phyloP scores from a whole-genome alignment of 1,140 invertebrate species.

The Archivesica marissinica region DNA sequence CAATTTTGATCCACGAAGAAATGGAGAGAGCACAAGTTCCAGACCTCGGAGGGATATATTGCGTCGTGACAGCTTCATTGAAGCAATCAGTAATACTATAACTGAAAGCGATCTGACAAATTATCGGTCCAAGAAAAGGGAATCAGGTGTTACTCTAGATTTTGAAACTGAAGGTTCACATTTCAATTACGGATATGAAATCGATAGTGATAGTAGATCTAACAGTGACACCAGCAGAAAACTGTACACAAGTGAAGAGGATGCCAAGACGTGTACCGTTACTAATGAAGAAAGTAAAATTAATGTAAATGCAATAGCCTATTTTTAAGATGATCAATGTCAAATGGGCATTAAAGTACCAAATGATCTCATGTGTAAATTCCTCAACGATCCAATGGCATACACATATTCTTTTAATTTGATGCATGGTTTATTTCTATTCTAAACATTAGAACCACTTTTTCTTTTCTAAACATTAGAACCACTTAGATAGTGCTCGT shows the following conservation, averaged over 20 bases:
- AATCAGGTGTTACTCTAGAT: not conserved
- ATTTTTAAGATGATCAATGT: no score
- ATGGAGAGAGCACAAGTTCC: no score
- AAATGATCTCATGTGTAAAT: no score
- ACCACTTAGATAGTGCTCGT: no score
- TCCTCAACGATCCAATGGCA: no score
- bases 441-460: no score
- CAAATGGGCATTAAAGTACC: no score
- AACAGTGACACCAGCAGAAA: not conserved
- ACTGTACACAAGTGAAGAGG: not conserved
- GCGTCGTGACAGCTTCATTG: conserved; percentile 19
- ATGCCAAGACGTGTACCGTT: not conserved
- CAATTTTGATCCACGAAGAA: not conserved
- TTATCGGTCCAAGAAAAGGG: not conserved
- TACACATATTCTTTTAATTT: no score
- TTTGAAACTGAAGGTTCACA: not conserved
- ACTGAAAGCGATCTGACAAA: not conserved
- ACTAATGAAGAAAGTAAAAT: no score
- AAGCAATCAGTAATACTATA: conserved; percentile 1
- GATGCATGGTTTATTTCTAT: no score
- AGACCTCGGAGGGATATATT: not conserved
- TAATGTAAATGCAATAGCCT: no score
- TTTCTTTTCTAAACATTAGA: no score
- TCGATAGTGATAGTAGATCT: conserved; percentile 6
- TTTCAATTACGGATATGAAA: conserved; percentile 30